Conservation (phyloP, 92 coral and sea anemone genomes). For the Heteractis magnifica region DNA sequence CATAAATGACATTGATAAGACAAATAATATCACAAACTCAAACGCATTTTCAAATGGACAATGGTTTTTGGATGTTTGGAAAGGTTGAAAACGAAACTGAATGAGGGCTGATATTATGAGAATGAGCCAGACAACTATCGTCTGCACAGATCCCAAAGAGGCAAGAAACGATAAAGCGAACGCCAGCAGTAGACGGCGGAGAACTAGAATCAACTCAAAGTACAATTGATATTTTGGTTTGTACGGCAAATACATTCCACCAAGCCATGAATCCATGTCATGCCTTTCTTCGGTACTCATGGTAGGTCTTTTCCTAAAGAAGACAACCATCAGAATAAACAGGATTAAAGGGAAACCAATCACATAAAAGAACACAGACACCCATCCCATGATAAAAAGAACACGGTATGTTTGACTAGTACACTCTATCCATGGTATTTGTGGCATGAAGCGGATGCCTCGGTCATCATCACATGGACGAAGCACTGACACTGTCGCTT, state of each 20-base stretch:
- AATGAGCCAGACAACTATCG: slow-evolving; percentile 46
- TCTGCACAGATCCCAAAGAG: slow-evolving; percentile 46
- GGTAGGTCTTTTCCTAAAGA: slow-evolving; percentile 26
- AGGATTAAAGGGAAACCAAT: slow-evolving; percentile 54
- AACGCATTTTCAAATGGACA: slow-evolving; percentile 43
- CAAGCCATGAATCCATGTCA: slow-evolving; percentile 60
- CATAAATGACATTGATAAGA: slow-evolving; percentile 52
- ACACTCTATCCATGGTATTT: slow-evolving; percentile 71
- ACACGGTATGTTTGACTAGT: slow-evolving; percentile 24
- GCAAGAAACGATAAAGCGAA: slow-evolving; percentile 46
- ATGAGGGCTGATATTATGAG: slow-evolving; percentile 26
- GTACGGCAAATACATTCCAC: slow-evolving; percentile 55
- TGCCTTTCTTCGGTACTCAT: slow-evolving; percentile 31
- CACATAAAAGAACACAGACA: slow-evolving; percentile 49
- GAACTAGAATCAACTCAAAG: slow-evolving; percentile 45
- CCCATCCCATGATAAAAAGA: slow-evolving; percentile 34
- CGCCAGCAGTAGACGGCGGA: slow-evolving; percentile 55
- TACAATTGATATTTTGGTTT: slow-evolving; percentile 37
- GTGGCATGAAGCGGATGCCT: slow-evolving; percentile 39
- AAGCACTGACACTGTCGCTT: slow-evolving; percentile 45
- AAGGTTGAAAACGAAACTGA: slow-evolving; percentile 36
- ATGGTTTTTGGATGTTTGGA: slow-evolving; percentile 1
- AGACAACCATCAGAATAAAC: slow-evolving; percentile 9
- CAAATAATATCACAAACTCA: slow-evolving; percentile 45
- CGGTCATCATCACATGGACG: slow-evolving; percentile 55